These are phyloP conservation scores for Spinus olivaceus DNA, from an alignment of 2,797 vertebrate genomes.

Conservation along the genomic window DNA sequence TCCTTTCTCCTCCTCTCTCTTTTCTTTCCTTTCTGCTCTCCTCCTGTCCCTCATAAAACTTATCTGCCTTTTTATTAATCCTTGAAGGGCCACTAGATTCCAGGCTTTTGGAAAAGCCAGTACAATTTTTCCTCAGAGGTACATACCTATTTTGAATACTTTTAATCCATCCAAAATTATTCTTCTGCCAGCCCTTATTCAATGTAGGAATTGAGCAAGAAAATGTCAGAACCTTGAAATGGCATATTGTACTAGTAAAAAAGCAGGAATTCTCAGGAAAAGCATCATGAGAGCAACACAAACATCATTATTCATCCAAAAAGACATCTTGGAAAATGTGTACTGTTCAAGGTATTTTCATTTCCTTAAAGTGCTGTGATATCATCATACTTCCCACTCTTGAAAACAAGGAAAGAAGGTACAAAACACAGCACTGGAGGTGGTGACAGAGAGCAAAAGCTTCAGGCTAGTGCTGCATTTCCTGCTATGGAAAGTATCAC, in stretches of 20 bases:
- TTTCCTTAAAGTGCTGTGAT: background rate
- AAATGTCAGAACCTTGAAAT: background rate
- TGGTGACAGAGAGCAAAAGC: background rate
- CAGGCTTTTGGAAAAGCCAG: background rate
- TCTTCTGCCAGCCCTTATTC: background rate
- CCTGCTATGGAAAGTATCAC: constrained; percentile 31
- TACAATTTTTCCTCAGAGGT: background rate
- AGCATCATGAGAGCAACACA: background rate
- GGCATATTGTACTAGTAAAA: background rate
- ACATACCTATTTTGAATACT: background rate
- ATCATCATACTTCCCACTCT: background rate
- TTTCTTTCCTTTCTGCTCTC: background rate
- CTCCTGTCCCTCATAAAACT: background rate
- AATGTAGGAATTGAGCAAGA: background rate
- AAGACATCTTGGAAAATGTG: background rate
- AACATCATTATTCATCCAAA: background rate
- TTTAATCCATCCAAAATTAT: background rate
- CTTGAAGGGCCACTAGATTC: background rate
- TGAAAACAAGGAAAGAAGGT: background rate
- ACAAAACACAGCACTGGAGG: background rate
- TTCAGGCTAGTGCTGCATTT: constrained; percentile 18
- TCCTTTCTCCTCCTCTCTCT: background rate
- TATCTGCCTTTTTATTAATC: background rate
- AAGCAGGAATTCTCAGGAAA: background rate
- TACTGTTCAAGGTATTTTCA: background rate